phyloP scores from a whole-genome alignment of 2,797 vertebrate species.

The Halcyon chelicuti region DNA sequence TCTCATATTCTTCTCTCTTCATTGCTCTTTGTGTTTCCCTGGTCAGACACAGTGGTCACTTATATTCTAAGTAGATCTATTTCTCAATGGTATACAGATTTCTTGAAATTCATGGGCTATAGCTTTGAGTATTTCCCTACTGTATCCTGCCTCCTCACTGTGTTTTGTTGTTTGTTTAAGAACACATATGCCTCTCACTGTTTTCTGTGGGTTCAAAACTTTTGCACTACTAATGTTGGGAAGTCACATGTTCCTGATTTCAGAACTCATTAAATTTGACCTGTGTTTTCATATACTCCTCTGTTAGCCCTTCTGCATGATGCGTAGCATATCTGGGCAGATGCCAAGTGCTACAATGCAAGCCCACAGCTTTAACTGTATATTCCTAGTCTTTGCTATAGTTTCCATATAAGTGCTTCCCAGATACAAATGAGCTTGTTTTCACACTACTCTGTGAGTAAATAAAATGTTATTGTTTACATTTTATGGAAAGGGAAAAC shows the following conservation, averaged over 20 bases:
- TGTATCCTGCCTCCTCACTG: background rate
- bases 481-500: background rate
- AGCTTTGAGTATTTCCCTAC: background rate
- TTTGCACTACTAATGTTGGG: constrained; percentile 10
- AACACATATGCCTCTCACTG: background rate
- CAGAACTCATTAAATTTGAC: background rate
- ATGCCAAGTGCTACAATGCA: background rate
- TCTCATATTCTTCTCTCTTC: background rate
- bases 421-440: background rate
- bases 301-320: background rate
- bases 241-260: background rate
- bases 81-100: background rate
- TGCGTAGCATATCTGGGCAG: background rate
- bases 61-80: background rate
- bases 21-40: background rate
- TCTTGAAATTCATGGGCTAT: background rate
- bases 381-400: background rate
- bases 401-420: background rate
- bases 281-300: background rate
- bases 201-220: background rate
- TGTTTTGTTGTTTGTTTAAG: background rate
- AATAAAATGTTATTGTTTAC: background rate
- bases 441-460: background rate
- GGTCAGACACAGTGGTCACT: background rate
- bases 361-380: constrained; percentile 1